A percentile compares a stretch with the other conserved stretches of the same genome.
Conservation (phyloP, 1,140 invertebrate species). For the Calliphora vicina region DNA sequence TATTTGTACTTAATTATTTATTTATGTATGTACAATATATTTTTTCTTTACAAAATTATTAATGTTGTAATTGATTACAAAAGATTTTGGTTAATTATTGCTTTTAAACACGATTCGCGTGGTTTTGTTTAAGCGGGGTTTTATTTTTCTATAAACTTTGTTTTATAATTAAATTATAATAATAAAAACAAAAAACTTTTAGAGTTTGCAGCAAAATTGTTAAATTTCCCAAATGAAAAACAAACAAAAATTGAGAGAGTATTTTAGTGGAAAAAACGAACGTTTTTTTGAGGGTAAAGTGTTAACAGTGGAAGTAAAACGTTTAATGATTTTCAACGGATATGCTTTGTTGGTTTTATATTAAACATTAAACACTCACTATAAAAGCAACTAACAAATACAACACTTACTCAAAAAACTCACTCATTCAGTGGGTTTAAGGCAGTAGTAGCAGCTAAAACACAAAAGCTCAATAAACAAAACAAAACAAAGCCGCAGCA, state of each 20-base stretch:
- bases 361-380: slow-evolving; percentile 42
- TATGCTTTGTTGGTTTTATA: slow-evolving; percentile 63
- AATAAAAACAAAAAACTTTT: too few relatives aligned
- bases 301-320: slow-evolving; percentile 56
- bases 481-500: not conserved
- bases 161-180: not conserved
- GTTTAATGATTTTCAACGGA: slow-evolving; percentile 63
- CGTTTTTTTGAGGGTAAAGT: slow-evolving; percentile 22
- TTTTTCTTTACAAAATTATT: not conserved
- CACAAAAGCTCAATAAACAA: not conserved
- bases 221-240: slow-evolving; percentile 16
- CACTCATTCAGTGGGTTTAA: not conserved
- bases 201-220: not conserved
- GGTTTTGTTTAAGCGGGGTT: not conserved
- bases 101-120: not conserved
- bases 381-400: too few relatives aligned
- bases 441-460: not conserved
- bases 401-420: not conserved
- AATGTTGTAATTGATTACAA: slow-evolving; percentile 5
- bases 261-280: not conserved
- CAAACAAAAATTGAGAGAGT: not conserved
- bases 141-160: not conserved
- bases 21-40: not conserved
- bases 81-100: not conserved
- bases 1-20: not conserved